A percentile compares a stretch with the other conserved stretches of the same genome.
Evolutionary conservation across 2,797 vertebrate genomes (phyloP).

Genomic region (Rallus crepitans): DNA sequence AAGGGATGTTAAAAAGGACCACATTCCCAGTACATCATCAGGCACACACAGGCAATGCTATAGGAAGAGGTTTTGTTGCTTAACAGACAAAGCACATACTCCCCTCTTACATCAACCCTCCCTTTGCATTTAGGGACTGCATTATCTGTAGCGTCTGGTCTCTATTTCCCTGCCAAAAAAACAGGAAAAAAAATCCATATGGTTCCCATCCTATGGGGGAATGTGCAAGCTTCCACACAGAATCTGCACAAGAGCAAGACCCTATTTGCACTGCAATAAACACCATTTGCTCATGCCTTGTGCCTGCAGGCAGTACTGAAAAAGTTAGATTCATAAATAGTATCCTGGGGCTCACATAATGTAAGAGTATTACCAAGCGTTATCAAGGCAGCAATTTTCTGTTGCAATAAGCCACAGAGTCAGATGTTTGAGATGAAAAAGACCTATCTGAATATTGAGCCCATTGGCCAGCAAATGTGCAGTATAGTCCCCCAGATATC

Average conservation of each 20-base stretch:
- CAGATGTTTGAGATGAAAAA: conserved; percentile 25
- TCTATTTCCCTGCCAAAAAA: conserved; percentile 55
- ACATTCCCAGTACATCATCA: neutral
- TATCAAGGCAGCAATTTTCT: conserved; percentile 69
- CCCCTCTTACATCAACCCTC: neutral
- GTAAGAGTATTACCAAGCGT: conserved; percentile 63
- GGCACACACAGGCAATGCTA: neutral
- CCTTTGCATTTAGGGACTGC: conserved; percentile 37
- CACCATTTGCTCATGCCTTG: conserved; percentile 39
- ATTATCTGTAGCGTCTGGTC: conserved; percentile 48
- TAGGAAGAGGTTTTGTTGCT: neutral
- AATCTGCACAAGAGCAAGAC: conserved; percentile 54
- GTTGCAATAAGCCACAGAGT: conserved; percentile 52
- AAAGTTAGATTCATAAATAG: conserved; percentile 50
- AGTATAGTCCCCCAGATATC: conserved; percentile 38
- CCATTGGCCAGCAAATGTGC: conserved; percentile 16
- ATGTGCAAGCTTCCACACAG: conserved; percentile 49
- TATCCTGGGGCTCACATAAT: conserved; percentile 64
- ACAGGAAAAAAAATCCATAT: conserved; percentile 53
- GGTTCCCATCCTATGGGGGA: conserved; percentile 55
- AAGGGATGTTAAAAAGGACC: neutral
- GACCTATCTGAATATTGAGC: conserved; percentile 32
- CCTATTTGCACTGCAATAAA: conserved; percentile 73
- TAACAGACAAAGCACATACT: conserved; percentile 41
- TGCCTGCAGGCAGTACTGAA: conserved; percentile 66